Percentiles rank a stretch among this genome's conserved stretches.
phyloP scores from a whole-genome alignment of 2,113 vertebrate genomes.

The Hepsetus odoe region DNA sequence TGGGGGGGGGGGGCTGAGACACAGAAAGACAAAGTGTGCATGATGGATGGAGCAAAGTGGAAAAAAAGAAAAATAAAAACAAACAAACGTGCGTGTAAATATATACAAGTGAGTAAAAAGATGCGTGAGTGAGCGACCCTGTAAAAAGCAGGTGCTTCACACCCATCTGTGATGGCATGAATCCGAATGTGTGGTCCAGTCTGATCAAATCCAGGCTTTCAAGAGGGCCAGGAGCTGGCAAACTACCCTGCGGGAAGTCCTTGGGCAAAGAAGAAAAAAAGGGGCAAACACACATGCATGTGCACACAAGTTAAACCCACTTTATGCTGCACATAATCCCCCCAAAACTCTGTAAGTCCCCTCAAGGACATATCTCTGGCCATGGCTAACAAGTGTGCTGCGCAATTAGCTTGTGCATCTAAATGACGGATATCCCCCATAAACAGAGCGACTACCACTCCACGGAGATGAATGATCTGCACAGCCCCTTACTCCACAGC shows the following conservation, averaged over 20 bases:
- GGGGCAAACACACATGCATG: conserved; percentile 15
- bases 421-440: conserved; percentile 80
- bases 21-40: background rate
- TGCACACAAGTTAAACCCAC: conserved; percentile 61
- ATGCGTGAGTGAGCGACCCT: conserved; percentile 2
- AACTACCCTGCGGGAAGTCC: conserved; percentile 60
- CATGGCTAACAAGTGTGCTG: conserved; percentile 66
- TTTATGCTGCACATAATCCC: conserved; percentile 58
- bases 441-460: conserved; percentile 68
- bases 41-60: background rate
- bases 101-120: background rate
- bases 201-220: conserved; percentile 60
- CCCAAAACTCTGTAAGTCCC: conserved; percentile 57
- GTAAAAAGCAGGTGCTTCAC: conserved; percentile 49
- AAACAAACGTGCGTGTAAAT: no score
- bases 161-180: conserved; percentile 31
- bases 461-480: conserved; percentile 78
- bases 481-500: conserved; percentile 29
- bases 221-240: conserved; percentile 50
- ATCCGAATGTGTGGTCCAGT: conserved; percentile 31
- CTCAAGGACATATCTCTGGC: conserved; percentile 71
- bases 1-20: background rate
- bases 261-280: conserved; percentile 60
- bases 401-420: conserved; percentile 76
- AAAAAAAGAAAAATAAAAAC: background rate